Percentiles rank a stretch among this genome's conserved stretches.
Conservation (phyloP, 2,888 invertebrate genomes). For the Lasioglossum vierecki region DNA sequence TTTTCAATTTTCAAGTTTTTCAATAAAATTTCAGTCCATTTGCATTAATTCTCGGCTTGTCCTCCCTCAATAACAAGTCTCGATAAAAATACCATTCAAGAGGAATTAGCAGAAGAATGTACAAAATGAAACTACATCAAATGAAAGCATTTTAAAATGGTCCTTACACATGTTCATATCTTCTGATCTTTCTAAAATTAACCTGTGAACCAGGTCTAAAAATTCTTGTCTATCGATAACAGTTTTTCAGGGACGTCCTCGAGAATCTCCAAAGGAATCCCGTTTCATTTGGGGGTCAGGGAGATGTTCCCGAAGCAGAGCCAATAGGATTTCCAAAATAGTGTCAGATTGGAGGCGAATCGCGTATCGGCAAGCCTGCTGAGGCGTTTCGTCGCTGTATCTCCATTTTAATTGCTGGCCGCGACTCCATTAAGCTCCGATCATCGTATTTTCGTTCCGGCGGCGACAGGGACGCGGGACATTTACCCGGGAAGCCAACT, state of each 20-base stretch:
- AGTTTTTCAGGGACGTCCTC: background rate
- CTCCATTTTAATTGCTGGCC: slow-evolving; percentile 29
- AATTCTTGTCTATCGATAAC: background rate
- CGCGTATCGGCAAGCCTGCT: background rate
- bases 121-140: too few relatives aligned
- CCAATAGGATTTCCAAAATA: background rate
- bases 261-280: background rate
- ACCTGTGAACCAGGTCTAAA: background rate
- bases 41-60: too few relatives aligned
- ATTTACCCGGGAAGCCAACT: slow-evolving; percentile 32
- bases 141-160: too few relatives aligned
- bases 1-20: too few relatives aligned
- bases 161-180: background rate
- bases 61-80: too few relatives aligned
- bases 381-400: background rate
- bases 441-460: slow-evolving; percentile 28
- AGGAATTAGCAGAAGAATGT: too few relatives aligned
- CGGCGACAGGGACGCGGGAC: slow-evolving; percentile 10
- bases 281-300: accelerated
- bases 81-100: too few relatives aligned
- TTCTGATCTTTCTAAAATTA: background rate
- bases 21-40: too few relatives aligned
- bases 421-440: slow-evolving; percentile 12
- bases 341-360: background rate
- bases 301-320: background rate